A percentile compares a stretch with the other conserved stretches of the same genome.
These are phyloP conservation scores for Limanda limanda DNA, from an alignment of 2,113 vertebrate species.

Conservation along the genomic window DNA sequence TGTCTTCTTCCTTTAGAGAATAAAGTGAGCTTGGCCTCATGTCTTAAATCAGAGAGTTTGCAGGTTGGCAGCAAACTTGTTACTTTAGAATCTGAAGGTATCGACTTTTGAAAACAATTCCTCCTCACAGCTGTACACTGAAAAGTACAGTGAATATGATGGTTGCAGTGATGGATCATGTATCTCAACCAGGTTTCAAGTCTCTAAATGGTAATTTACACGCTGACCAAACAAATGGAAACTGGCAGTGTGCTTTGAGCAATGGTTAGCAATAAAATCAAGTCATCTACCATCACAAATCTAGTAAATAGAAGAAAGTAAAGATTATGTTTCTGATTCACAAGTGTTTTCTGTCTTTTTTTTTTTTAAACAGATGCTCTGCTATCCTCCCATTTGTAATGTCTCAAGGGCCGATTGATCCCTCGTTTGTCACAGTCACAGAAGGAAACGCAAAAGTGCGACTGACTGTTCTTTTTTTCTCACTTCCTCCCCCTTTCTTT, in stretches of 20 bases:
- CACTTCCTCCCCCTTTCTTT: slow-evolving; percentile 47
- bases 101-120: no score
- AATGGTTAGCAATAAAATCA: not conserved
- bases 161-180: no score
- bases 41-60: no score
- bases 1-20: no score
- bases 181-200: no score
- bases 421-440: slow-evolving; percentile 71
- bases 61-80: no score
- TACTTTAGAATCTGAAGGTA: no score
- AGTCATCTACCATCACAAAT: not conserved
- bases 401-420: slow-evolving; percentile 67
- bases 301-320: not conserved
- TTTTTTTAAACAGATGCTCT: slow-evolving; percentile 43
- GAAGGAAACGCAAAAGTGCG: slow-evolving; percentile 59
- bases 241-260: not conserved
- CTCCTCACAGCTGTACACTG: no score
- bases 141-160: no score
- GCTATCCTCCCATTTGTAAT: slow-evolving; percentile 28
- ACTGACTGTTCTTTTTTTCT: slow-evolving; percentile 61
- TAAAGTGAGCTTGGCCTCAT: no score
- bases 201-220: no score
- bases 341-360: not conserved
- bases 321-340: no score
- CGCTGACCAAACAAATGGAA: not conserved